Base-by-base conservation (phyloP, 2,113 vertebrate species). In the Muscicapa adusta region DNA sequence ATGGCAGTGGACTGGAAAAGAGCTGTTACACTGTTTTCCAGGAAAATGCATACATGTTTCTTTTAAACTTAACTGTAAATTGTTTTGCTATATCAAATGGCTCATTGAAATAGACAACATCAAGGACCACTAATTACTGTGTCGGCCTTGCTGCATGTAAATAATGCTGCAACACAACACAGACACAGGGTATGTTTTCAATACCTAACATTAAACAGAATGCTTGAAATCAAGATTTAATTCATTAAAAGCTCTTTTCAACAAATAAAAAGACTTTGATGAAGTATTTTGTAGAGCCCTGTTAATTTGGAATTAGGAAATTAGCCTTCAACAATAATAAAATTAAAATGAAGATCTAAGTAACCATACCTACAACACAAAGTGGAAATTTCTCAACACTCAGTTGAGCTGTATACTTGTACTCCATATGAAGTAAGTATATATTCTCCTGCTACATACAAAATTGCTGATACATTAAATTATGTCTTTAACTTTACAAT, bases 131-230 rank as follows among this genome's bases (percentile, higher is more conserved):
- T 7, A 11, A 42, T 36, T 26, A 18, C 12, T 0, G 0, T 2
- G 20, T 47, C 63, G 70, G 71, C 42, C 29, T 24, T 51, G 33
- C 33, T 65, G 50, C 4, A 1, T 1, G 8, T 33, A 38, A 45
- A 20, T n/a, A 74, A 57, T 3, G 12, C 18, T 75, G 57, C 40
- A 34, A 34, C 2, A 18, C 50, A 71, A 47, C 28, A 25, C 58
- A 54, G 50, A 29, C 4, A 14, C 11, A 20, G 31, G 6, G 31
- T 8, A 7, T 2, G 16, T 26, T 88, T 78, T 54, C 42, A 58
- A 26, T 6, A 40, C 1, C 3, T 1, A 9, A 31, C 20, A 33
- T 86, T 42, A 66, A 80, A 61, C 0, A 34, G 42, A 73, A 53
- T 16, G 47, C 28, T 61, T 62, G 13, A 68, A 91, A 88, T 38